These are phyloP conservation scores for Omphaloscelis lunosa DNA, from an alignment of 2,888 invertebrate genomes.

Conservation along the genomic window DNA sequence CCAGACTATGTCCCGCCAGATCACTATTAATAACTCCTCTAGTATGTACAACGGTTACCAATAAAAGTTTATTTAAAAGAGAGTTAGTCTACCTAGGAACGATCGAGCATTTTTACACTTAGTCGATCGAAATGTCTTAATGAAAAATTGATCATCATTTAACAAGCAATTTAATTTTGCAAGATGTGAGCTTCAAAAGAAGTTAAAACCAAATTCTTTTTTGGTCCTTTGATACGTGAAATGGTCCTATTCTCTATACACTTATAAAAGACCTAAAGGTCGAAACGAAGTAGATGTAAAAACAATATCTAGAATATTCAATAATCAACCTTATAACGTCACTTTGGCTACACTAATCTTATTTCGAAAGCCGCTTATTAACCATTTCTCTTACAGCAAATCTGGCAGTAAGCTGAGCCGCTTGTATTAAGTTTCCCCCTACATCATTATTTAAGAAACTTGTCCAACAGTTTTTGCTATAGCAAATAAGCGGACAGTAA, in stretches of 20 bases:
- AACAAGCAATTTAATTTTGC: too few species aligned
- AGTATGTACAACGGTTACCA: too few species aligned
- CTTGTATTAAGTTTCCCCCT: slow-evolving; percentile 1
- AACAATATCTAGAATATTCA: neutral
- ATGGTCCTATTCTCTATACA: neutral
- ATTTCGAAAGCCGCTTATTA: slow-evolving; percentile 9
- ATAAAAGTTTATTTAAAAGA: neutral
- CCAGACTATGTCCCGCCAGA: too few species aligned
- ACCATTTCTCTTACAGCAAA: neutral
- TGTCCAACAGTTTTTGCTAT: neutral
- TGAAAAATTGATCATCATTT: neutral
- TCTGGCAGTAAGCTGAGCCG: slow-evolving; percentile 10
- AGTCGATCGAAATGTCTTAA: neutral
- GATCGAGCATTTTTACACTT: neutral
- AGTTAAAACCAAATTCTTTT: neutral
- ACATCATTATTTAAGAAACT: slow-evolving; percentile 6
- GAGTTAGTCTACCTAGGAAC: neutral
- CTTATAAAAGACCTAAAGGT: neutral
- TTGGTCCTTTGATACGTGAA: neutral
- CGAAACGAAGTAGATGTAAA: too few species aligned
- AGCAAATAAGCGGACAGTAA: slow-evolving; percentile 34
- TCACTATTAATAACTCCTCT: neutral
- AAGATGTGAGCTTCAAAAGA: neutral
- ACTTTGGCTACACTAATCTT: neutral
- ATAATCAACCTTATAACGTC: neutral